Percentiles rank a stretch among this genome's conserved stretches.
Evolutionary conservation across 2,888 invertebrate species (phyloP).

Genomic region (Mimas tiliae): DNA sequence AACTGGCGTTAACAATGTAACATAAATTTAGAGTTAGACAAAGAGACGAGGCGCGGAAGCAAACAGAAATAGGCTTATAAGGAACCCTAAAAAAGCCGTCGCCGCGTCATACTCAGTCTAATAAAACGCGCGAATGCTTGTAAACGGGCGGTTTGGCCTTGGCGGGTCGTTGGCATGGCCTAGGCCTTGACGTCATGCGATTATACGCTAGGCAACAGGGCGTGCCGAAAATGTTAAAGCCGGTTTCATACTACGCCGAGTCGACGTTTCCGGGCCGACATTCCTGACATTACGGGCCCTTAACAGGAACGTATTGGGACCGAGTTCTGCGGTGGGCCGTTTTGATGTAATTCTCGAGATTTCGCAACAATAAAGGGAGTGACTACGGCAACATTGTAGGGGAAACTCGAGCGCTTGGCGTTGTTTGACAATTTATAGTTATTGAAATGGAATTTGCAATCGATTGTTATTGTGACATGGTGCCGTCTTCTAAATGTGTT

Average conservation of each 20-base stretch:
- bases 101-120: conserved; percentile 36
- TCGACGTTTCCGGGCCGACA: conserved; percentile 29
- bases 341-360: conserved; percentile 19
- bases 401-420: conserved; percentile 10
- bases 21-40: neutral
- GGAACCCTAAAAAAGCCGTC: conserved; percentile 28
- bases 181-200: conserved; percentile 64
- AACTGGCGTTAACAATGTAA: neutral
- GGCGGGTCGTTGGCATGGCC: conserved; percentile 67
- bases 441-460: neutral
- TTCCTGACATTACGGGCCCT: conserved; percentile 26
- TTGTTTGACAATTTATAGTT: neutral
- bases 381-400: conserved; percentile 12
- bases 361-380: conserved; percentile 2
- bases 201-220: conserved; percentile 47
- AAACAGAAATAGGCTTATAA: conserved; percentile 10
- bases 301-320: neutral
- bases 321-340: neutral
- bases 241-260: conserved; percentile 26
- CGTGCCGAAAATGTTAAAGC: conserved; percentile 35
- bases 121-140: conserved; percentile 53
- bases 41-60: neutral
- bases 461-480: neutral
- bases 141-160: conserved; percentile 66
- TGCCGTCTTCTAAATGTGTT: neutral